Percentiles rank a stretch among this genome's conserved stretches.
phyloP scores from a whole-genome alignment of 2,797 vertebrate genomes.

The Prionace glauca region DNA sequence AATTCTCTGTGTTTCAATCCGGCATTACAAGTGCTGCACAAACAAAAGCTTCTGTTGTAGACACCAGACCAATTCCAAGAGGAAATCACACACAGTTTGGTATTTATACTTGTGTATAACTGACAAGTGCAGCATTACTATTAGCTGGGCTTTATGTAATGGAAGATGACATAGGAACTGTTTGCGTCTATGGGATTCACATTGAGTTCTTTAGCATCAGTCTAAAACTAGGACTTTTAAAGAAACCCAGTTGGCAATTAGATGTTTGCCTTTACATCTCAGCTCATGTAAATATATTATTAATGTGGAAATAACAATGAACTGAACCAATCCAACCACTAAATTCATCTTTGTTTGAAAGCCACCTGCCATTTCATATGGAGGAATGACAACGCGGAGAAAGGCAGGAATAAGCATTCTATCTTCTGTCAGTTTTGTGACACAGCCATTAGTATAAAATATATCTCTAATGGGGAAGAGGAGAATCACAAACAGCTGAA shows the following conservation, averaged over 20 bases:
- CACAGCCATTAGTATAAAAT: conserved; percentile 47
- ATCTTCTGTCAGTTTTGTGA: conserved; percentile 48
- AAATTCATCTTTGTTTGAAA: conserved; percentile 64
- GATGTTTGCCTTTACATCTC: conserved; percentile 57
- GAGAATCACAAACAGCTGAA: conserved; percentile 31
- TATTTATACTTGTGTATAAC: background rate
- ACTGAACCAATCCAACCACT: conserved; percentile 48
- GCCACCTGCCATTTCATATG: conserved; percentile 56
- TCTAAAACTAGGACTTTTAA: background rate
- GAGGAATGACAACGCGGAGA: conserved; percentile 53
- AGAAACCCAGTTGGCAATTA: conserved; percentile 31
- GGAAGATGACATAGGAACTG: background rate
- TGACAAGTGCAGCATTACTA: too few species aligned
- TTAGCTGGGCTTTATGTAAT: background rate
- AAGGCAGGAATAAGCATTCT: conserved; percentile 56
- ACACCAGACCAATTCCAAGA: background rate
- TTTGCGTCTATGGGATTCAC: background rate
- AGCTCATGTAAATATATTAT: conserved; percentile 64
- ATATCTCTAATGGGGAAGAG: conserved; percentile 41
- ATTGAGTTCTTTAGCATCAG: background rate
- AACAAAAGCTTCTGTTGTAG: background rate
- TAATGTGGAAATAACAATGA: conserved; percentile 57
- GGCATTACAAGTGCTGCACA: background rate
- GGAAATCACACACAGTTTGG: background rate
- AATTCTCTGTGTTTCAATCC: background rate